These are phyloP conservation scores for Zaprionus tsacasi DNA, from an alignment of 1,140 invertebrate genomes.

Conservation along the genomic window DNA sequence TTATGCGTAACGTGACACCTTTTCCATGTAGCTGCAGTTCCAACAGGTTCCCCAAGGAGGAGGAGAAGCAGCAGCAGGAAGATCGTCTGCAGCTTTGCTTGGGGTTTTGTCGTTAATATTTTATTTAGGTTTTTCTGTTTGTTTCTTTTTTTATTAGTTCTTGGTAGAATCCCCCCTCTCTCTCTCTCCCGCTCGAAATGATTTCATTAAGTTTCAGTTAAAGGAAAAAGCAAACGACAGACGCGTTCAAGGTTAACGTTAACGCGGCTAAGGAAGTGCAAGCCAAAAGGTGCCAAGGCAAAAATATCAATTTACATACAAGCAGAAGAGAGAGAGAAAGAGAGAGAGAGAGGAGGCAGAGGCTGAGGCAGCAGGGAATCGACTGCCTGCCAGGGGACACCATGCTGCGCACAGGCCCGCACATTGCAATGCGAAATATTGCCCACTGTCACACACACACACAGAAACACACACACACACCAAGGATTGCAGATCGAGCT, in stretches of 20 bases:
- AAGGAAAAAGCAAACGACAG: conserved; percentile 47
- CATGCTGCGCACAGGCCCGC: conserved; percentile 72
- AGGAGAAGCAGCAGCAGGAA: not conserved
- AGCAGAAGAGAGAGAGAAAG: not conserved
- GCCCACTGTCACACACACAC: conserved; percentile 60
- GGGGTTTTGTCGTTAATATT: conserved; percentile 69
- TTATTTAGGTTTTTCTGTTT: conserved; percentile 56
- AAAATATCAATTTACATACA: conserved; percentile 79
- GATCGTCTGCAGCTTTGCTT: conserved; percentile 15
- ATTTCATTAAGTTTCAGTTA: conserved; percentile 78
- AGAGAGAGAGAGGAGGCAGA: not conserved
- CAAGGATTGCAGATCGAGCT: conserved; percentile 17
- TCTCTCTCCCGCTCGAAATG: conserved; percentile 49
- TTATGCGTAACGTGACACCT: conserved; percentile 84
- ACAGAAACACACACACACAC: conserved; percentile 26
- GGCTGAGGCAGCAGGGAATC: conserved; percentile 17
- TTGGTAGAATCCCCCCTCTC: conserved; percentile 28
- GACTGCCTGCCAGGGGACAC: conserved; percentile 54
- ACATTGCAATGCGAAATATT: conserved; percentile 79
- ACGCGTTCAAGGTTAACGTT: conserved; percentile 68
- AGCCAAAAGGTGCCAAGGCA: conserved; percentile 56
- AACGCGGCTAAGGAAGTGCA: conserved; percentile 48
- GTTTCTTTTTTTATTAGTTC: conserved; percentile 40
- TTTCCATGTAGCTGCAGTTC: conserved; percentile 59
- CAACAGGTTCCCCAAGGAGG: conserved; percentile 48